Evolutionary conservation across 2,888 invertebrate genomes (phyloP), one percentile per base, ranked within the genome.

Genomic region (Malachius bipustulatus): DNA sequence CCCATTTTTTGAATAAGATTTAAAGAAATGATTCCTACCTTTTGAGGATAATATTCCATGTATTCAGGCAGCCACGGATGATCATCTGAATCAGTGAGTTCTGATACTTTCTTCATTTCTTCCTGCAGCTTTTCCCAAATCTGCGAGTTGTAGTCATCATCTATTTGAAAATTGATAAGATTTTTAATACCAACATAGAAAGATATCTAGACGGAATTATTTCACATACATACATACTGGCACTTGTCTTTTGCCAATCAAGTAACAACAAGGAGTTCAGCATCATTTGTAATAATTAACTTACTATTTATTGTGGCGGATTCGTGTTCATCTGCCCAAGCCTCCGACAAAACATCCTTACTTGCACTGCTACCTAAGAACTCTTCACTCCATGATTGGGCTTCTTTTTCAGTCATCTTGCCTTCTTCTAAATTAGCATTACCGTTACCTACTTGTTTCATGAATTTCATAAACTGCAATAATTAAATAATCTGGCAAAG

Each of bases 391-490:
- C 70, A 71, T 14, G 60, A 57, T 26, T 60, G 50, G 2, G 59
- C 60, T 56, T 60, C 64, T 52, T 47, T 47, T 41, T 56, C 57
- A 32, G 65, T 64, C 38, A 60, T 49, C 40, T 49, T 52, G 47
- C 49, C 71, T 39, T 61, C 60, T 46, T 73, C 70, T 29, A 77
- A 57, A 39, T 70, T 66, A 33, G 71, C 59, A 44, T 78, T 76
- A 27, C 75, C 77, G 50, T 77, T 73, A 54, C 77, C 77, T 38
- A 82, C 74, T 62, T 76, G 77, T 52, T 77, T 75, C 76, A 88
- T 84, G 56, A 85, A 87, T 52, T 77, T 79, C 78, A 85, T 80
- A 54, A 88, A 87, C 70, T 84, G 70, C 38, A 54, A 45, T n/a
- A n/a, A n/a, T n/a, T n/a, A 28, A 6, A 11, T 28, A 4, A n/a